Conservation (phyloP, 2,113 vertebrate genomes). For the Atlantisia rogersi region DNA sequence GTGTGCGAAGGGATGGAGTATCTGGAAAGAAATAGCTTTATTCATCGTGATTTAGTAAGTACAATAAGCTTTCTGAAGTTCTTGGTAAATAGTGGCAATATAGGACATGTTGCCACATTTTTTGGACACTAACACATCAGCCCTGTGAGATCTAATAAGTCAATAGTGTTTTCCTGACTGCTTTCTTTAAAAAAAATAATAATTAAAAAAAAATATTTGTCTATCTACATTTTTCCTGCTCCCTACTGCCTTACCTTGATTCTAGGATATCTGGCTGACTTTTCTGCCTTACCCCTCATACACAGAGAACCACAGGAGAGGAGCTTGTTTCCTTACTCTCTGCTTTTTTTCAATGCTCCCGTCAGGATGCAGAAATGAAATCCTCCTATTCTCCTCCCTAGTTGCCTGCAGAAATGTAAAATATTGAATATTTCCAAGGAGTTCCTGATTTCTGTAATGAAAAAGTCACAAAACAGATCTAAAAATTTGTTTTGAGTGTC, state of each 20-base stretch:
- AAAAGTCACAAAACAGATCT: neutral
- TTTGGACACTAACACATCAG: neutral
- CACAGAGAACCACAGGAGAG: neutral
- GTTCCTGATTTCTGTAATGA: neutral
- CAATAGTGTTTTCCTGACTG: neutral
- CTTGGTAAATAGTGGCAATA: neutral
- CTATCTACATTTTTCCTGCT: neutral
- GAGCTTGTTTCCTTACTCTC: neutral
- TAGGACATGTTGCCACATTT: neutral
- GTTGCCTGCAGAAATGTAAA: neutral
- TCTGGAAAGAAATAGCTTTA: constrained; percentile 81
- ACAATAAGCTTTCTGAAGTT: neutral
- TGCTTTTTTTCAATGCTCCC: neutral
- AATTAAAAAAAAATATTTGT: neutral
- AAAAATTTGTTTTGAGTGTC: neutral
- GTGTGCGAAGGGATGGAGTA: constrained; percentile 87
- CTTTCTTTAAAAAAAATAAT: too few relatives aligned
- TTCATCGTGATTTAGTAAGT: constrained; percentile 88
- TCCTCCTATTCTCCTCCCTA: neutral
- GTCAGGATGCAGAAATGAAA: neutral
- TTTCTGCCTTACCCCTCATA: neutral
- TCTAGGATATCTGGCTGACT: neutral
- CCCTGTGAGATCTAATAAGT: neutral
- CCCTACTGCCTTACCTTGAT: neutral
- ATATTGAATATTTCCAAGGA: neutral